These are phyloP conservation scores for Therioaphis trifolii DNA, from an alignment of 2,888 invertebrate genomes.

Conservation along the genomic window DNA sequence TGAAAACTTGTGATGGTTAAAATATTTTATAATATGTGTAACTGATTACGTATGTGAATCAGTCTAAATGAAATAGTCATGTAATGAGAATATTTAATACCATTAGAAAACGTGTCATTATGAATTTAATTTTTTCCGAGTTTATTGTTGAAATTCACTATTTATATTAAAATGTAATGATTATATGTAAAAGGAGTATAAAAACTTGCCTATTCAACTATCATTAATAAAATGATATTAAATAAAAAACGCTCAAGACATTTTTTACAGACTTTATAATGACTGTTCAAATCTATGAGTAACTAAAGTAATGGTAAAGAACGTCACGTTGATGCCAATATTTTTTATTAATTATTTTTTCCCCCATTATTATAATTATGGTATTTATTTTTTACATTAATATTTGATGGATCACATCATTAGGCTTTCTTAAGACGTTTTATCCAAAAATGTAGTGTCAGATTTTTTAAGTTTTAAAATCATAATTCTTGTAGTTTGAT, in stretches of 20 bases:
- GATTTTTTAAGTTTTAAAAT: not conserved
- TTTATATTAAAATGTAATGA: too few species aligned
- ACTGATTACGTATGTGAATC: too few species aligned
- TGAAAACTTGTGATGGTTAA: too few species aligned
- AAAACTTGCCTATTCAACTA: conserved; percentile 26
- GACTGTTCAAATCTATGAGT: conserved; percentile 6
- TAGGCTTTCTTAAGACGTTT: conserved; percentile 2
- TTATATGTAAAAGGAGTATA: not conserved
- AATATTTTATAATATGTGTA: too few species aligned
- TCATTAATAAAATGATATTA: not conserved
- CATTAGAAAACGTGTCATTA: not conserved
- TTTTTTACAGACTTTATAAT: conserved; percentile 10
- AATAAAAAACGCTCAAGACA: not conserved
- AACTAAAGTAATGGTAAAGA: conserved; percentile 22
- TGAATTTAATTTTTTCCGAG: not conserved
- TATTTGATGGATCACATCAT: conserved; percentile 35
- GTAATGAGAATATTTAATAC: too few species aligned
- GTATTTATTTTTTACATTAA: conserved; percentile 13
- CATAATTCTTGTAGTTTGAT: not conserved
- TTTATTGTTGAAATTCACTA: too few species aligned
- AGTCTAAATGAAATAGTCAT: too few species aligned
- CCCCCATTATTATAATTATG: conserved; percentile 1
- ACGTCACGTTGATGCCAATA: conserved; percentile 14
- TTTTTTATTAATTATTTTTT: conserved; percentile 44
- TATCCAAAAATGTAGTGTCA: conserved; percentile 8